Evolutionary conservation across 2,888 invertebrate genomes (phyloP).

Genomic region (Agrotis ipsilon): DNA sequence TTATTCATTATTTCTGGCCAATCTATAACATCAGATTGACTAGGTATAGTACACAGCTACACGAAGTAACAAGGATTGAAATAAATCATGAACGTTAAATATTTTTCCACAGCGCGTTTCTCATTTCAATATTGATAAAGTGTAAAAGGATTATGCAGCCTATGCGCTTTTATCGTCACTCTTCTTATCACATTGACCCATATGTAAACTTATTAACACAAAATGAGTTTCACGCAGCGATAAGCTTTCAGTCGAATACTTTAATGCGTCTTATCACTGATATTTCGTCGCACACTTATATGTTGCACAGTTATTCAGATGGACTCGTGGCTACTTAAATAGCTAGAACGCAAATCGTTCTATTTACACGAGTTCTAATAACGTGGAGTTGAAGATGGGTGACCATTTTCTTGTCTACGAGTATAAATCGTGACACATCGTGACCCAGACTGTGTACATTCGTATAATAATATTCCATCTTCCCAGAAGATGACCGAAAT

Average conservation of each 20-base stretch:
- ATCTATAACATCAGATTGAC: too few relatives aligned
- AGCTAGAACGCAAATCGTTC: slow-evolving; percentile 18
- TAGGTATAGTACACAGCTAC: too few relatives aligned
- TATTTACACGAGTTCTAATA: slow-evolving; percentile 12
- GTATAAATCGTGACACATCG: slow-evolving; percentile 7
- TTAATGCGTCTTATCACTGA: slow-evolving; percentile 58
- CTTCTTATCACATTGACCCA: slow-evolving; percentile 68
- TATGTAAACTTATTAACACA: slow-evolving; percentile 60
- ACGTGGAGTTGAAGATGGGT: slow-evolving; percentile 1
- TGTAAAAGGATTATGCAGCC: slow-evolving; percentile 25
- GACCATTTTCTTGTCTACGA: slow-evolving; percentile 13
- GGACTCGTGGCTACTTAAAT: slow-evolving; percentile 33
- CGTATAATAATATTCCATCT: slow-evolving; percentile 1
- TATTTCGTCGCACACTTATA: slow-evolving; percentile 55
- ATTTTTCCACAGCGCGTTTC: not conserved
- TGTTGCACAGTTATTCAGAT: slow-evolving; percentile 29
- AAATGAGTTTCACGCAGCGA: slow-evolving; percentile 63
- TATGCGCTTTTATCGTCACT: slow-evolving; percentile 62
- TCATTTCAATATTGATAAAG: slow-evolving; percentile 23
- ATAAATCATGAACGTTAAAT: not conserved
- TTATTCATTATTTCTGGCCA: too few relatives aligned
- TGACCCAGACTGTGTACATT: not conserved
- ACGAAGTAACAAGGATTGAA: too few relatives aligned
- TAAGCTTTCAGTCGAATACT: slow-evolving; percentile 60
- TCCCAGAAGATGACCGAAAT: not conserved